These are phyloP conservation scores for Vanacampus margaritifer DNA, from an alignment of 2,113 vertebrate species.

Conservation along the genomic window DNA sequence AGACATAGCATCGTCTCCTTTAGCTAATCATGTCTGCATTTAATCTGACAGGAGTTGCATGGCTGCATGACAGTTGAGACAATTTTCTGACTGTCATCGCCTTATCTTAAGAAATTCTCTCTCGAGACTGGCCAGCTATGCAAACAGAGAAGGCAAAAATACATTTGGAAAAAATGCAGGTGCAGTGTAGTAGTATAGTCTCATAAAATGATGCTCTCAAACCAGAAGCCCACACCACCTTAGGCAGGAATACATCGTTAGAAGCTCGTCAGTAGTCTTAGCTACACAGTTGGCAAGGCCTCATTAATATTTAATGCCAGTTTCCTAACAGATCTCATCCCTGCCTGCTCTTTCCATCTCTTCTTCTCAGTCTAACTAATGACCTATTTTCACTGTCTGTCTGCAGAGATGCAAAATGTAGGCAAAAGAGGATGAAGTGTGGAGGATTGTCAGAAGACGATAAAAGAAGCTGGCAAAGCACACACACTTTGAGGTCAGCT, in stretches of 20 bases:
- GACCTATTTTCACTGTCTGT: constrained; percentile 69
- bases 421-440: constrained; percentile 22
- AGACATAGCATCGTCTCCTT: not conserved
- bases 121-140: not conserved
- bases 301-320: constrained; percentile 63
- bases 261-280: not conserved
- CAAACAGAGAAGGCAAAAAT: too few species aligned
- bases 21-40: not conserved
- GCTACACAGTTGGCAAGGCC: constrained; percentile 32
- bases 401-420: constrained; percentile 49
- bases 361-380: constrained; percentile 61
- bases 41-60: not conserved
- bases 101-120: not conserved
- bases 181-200: not conserved
- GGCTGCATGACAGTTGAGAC: not conserved
- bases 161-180: not conserved
- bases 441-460: constrained; percentile 22
- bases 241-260: not conserved
- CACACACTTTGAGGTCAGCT: constrained; percentile 37
- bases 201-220: not conserved
- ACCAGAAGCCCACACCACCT: not conserved
- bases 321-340: constrained; percentile 55
- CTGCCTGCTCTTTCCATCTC: constrained; percentile 44
- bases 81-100: not conserved
- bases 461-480: constrained; percentile 54